These are phyloP conservation scores for Rosalia funebris DNA, from an alignment of 2,888 invertebrate species.

Conservation along the genomic window DNA sequence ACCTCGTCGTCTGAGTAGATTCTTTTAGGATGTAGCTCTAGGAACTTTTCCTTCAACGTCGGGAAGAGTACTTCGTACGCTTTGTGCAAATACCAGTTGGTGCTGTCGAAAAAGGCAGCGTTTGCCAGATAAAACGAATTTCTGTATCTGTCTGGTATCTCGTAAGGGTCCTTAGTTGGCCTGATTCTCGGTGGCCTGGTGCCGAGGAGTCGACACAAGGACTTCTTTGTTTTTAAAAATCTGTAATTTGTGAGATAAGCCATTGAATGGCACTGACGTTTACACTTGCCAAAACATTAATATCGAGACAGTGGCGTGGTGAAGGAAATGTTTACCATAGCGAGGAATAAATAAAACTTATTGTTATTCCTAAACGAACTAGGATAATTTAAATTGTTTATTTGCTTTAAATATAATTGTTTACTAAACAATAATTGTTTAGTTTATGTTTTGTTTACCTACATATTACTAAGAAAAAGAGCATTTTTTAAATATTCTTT, in stretches of 20 bases:
- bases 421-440: too few species aligned
- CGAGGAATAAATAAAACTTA: too few species aligned
- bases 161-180: constrained; percentile 42
- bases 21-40: constrained; percentile 30
- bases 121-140: constrained; percentile 60
- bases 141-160: constrained; percentile 57
- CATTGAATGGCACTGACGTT: constrained; percentile 26
- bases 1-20: constrained; percentile 40
- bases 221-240: constrained; percentile 12
- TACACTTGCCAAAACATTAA: neutral
- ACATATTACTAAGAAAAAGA: too few species aligned
- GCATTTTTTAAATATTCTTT: too few species aligned
- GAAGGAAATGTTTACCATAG: too few species aligned
- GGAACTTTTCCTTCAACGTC: constrained; percentile 49
- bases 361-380: too few species aligned
- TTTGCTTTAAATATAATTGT: too few species aligned
- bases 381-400: too few species aligned
- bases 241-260: constrained; percentile 35
- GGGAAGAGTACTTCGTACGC: constrained; percentile 56
- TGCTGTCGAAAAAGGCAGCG: constrained; percentile 57
- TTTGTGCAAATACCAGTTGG: constrained; percentile 58
- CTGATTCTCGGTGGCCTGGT: neutral
- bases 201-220: neutral
- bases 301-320: constrained; percentile 6
- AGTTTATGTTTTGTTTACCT: too few species aligned